Evolutionary conservation across 2,888 invertebrate species (phyloP), one percentile per base, ranked within the genome.

Genomic region (Fragum fragum): DNA sequence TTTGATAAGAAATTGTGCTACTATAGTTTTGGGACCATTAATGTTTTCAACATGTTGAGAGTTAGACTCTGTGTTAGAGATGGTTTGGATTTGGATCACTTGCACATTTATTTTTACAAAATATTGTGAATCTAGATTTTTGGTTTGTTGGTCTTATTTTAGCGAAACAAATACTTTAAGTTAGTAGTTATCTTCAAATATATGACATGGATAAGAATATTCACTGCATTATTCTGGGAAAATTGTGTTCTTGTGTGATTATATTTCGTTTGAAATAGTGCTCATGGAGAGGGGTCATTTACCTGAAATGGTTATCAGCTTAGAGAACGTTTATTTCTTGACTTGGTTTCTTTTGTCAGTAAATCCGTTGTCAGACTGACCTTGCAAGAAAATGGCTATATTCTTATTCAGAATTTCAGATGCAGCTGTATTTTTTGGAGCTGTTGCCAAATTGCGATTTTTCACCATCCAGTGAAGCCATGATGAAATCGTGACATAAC

Each of bases 351-450:
- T 47, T 47, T 47, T 18, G 47, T 47, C 18, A 47, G n/a, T 47
- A 14, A n/a, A n/a, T 14, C 47, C 47, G 14, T 14, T 9, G 47
- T 47, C 16, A 47, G 47, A 47, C 14, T 47, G 47, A 3, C 47
- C 47, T n/a, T 47, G 47, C n/a, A 47, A 47, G 16, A 18, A 47
- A 9, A 78, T 68, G 57, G 63, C 72, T 16, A 81, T 78, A 55
- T 63, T 74, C 6, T 18, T 39, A 11, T 63, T 23, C 6, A 82
- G 29, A 9, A 78, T n/a, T 18, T 14, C 11, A 21, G 74, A 21
- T 18, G 81, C 81, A 32, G 68, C 78, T 68, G 59, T 47, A 47
- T 75, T 78, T 81, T 81, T 74, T 71, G 55, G 63, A 23, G 70
- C 42, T 59, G 74, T 71, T 29, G 74, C 81, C 71, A 59, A 77